Percentiles rank a stretch among this genome's conserved stretches.
phyloP scores from a whole-genome alignment of 2,113 vertebrate genomes.

The Callorhinus ursinus region DNA sequence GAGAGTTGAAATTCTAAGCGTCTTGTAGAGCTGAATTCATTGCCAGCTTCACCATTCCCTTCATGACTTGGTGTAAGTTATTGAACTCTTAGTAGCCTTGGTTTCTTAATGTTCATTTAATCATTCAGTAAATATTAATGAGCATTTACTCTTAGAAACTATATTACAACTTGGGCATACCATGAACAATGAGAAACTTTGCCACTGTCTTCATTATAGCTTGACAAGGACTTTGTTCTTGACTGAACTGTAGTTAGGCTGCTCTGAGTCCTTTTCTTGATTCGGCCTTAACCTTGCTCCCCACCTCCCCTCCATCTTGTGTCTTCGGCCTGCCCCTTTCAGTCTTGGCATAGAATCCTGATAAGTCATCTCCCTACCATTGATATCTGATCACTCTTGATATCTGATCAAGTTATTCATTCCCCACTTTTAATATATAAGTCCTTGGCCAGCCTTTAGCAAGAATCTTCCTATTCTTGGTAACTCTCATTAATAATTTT shows the following conservation, averaged over 20 bases:
- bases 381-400: not conserved
- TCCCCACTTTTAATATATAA: not conserved
- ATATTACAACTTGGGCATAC: not conserved
- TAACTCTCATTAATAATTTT: not conserved
- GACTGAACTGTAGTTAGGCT: not conserved
- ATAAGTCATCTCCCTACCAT: not conserved
- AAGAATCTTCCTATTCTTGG: not conserved
- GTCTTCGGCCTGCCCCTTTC: not conserved
- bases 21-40: not conserved
- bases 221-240: not conserved
- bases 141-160: not conserved
- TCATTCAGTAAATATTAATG: not conserved
- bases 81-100: not conserved
- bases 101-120: not conserved
- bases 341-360: not conserved
- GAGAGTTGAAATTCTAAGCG: not conserved
- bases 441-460: not conserved
- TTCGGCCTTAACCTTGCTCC: not conserved
- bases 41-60: not conserved
- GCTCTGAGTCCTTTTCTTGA: not conserved
- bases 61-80: not conserved
- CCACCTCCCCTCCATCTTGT: not conserved
- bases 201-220: not conserved
- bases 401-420: not conserved
- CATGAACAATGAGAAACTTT: not conserved